These are phyloP conservation scores for Smutsia gigantea DNA, from an alignment of 2,797 vertebrate genomes.

Conservation along the genomic window DNA sequence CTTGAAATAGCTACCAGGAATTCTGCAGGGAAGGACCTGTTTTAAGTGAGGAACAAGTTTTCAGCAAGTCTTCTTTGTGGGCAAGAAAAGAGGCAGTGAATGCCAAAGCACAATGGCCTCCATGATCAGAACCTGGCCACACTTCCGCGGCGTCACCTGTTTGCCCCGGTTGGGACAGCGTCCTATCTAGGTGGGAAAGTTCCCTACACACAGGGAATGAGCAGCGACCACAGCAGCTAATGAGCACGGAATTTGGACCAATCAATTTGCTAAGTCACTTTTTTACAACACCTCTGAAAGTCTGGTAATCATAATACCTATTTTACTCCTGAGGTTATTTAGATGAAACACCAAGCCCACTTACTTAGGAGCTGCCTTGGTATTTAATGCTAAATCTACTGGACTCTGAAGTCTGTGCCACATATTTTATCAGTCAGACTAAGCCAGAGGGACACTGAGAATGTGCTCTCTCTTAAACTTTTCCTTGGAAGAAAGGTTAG, in stretches of 20 bases:
- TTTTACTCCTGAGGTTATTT: background rate
- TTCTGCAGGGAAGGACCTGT: background rate
- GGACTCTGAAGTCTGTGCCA: slow-evolving; percentile 6
- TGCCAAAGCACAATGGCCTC: slow-evolving; percentile 22
- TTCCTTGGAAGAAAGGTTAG: background rate
- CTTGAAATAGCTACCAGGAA: background rate
- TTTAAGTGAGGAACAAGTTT: background rate
- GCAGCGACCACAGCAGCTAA: background rate
- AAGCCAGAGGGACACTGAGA: background rate
- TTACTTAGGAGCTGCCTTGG: background rate
- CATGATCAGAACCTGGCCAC: background rate
- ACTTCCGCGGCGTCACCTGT: background rate
- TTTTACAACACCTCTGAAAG: background rate
- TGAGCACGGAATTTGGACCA: background rate
- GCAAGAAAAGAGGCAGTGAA: slow-evolving; percentile 31
- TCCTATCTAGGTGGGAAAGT: background rate
- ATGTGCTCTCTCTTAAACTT: background rate
- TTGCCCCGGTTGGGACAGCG: background rate
- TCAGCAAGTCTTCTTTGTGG: background rate
- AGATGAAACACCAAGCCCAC: background rate
- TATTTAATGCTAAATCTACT: background rate
- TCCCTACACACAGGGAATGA: background rate
- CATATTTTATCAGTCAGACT: background rate
- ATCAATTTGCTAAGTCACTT: background rate
- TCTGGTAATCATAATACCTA: background rate